These are phyloP conservation scores for Scomber scombrus DNA, from an alignment of 2,113 vertebrate species.

Conservation along the genomic window DNA sequence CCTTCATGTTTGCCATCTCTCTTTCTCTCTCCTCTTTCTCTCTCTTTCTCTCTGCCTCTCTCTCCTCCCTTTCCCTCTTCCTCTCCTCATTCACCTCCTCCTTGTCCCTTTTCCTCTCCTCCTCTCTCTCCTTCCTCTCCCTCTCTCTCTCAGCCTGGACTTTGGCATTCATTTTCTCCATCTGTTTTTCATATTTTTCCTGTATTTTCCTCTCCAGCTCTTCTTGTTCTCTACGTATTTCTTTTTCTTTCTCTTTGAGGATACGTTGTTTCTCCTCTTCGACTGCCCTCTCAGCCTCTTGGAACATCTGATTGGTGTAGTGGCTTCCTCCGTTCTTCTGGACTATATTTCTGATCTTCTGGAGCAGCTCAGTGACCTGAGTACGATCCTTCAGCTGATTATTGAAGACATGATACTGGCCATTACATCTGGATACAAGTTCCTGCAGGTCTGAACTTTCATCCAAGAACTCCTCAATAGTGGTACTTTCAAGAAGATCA, in stretches of 20 bases:
- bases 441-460: not conserved
- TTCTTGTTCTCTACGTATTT: not conserved
- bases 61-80: no score
- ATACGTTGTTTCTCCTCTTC: not conserved
- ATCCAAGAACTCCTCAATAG: not conserved
- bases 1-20: no score
- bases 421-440: conserved; percentile 8
- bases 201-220: not conserved
- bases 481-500: not conserved
- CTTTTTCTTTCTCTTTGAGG: not conserved
- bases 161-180: not conserved
- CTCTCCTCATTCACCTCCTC: no score
- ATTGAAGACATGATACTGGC: conserved; percentile 25
- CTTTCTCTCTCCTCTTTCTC: no score
- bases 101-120: no score
- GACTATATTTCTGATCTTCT: not conserved
- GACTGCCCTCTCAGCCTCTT: not conserved
- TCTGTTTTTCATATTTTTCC: not conserved
- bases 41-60: no score
- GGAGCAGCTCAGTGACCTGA: not conserved
- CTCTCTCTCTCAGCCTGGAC: not conserved
- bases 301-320: conserved; percentile 30
- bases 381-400: not conserved
- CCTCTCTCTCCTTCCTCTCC: not conserved
- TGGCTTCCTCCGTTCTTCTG: not conserved